A percentile compares a stretch with the other conserved stretches of the same genome.
phyloP scores from a whole-genome alignment of 2,888 invertebrate species.

The Sceliomorpha sp. region DNA sequence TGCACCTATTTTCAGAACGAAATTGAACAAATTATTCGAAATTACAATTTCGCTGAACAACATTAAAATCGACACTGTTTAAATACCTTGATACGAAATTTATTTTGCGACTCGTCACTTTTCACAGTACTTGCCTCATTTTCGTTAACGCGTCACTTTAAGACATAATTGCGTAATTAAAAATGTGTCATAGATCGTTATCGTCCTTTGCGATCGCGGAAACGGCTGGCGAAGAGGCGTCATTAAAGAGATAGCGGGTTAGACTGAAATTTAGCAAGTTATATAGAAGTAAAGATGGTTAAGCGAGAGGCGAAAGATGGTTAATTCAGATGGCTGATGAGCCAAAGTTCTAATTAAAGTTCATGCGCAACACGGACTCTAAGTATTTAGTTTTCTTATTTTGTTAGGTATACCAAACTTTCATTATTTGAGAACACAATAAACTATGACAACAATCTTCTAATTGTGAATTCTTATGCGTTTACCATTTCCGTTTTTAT shows the following conservation, averaged over 20 bases:
- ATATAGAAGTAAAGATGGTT: slow-evolving; percentile 29
- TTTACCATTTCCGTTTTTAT: neutral
- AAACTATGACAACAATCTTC: too few relatives aligned
- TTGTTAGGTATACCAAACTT: slow-evolving; percentile 4
- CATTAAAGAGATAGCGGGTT: slow-evolving; percentile 26
- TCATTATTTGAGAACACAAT: too few relatives aligned
- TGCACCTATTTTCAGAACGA: too few relatives aligned
- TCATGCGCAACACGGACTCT: slow-evolving; percentile 11
- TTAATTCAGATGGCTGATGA: slow-evolving; percentile 36
- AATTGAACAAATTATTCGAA: too few relatives aligned
- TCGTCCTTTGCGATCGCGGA: slow-evolving; percentile 18
- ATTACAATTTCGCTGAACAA: too few relatives aligned
- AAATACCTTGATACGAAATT: too few relatives aligned
- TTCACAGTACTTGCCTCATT: neutral
- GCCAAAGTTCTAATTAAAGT: slow-evolving; percentile 40
- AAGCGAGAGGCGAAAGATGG: slow-evolving; percentile 34
- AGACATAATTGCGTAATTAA: slow-evolving; percentile 19
- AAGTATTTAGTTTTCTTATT: slow-evolving; percentile 10
- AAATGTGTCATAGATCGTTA: slow-evolving; percentile 23
- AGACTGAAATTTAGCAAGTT: slow-evolving; percentile 26
- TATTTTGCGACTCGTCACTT: neutral
- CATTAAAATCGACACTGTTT: too few relatives aligned
- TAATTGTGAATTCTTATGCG: slow-evolving; percentile 3
- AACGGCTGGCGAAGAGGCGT: slow-evolving; percentile 23
- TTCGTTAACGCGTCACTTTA: slow-evolving; percentile 21